These are phyloP conservation scores for Cephus pulcher DNA, from an alignment of 2,888 invertebrate species.

Conservation along the genomic window DNA sequence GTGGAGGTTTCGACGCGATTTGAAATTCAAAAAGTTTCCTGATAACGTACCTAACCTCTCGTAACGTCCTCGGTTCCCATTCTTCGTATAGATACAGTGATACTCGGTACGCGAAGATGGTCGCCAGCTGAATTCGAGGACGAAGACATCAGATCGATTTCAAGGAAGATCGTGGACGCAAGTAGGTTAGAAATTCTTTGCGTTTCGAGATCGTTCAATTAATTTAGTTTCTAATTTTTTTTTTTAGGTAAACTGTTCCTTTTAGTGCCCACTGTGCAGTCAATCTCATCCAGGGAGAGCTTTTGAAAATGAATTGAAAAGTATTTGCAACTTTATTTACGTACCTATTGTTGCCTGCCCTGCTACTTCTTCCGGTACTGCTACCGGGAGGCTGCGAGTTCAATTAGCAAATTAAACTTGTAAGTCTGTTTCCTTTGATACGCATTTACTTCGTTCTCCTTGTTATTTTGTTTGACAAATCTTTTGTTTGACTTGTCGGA, in stretches of 20 bases:
- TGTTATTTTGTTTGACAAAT: slow-evolving; percentile 8
- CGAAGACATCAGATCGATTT: background rate
- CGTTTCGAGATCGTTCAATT: background rate
- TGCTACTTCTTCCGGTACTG: slow-evolving; percentile 14
- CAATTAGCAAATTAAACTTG: slow-evolving; percentile 47
- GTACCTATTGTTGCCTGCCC: slow-evolving; percentile 29
- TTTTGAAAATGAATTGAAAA: slow-evolving; percentile 38
- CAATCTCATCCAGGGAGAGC: background rate
- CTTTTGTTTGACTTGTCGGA: slow-evolving; percentile 38
- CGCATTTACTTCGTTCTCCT: slow-evolving; percentile 19
- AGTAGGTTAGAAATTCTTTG: background rate
- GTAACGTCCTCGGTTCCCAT: background rate
- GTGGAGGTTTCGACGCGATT: slow-evolving; percentile 28
- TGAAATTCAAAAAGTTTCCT: slow-evolving; percentile 55
- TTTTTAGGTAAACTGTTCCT: slow-evolving; percentile 2
- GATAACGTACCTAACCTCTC: slow-evolving; percentile 39
- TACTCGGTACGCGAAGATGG: background rate
- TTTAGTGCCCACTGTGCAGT: background rate
- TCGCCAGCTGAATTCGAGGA: background rate
- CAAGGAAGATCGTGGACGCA: background rate
- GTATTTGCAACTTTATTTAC: slow-evolving; percentile 37
- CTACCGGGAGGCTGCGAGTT: slow-evolving; percentile 27
- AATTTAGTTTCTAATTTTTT: background rate
- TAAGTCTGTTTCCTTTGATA: slow-evolving; percentile 36
- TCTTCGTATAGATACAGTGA: background rate